Evolutionary conservation across 2,888 invertebrate species (phyloP).

Genomic region (Ochropleura leucogaster): DNA sequence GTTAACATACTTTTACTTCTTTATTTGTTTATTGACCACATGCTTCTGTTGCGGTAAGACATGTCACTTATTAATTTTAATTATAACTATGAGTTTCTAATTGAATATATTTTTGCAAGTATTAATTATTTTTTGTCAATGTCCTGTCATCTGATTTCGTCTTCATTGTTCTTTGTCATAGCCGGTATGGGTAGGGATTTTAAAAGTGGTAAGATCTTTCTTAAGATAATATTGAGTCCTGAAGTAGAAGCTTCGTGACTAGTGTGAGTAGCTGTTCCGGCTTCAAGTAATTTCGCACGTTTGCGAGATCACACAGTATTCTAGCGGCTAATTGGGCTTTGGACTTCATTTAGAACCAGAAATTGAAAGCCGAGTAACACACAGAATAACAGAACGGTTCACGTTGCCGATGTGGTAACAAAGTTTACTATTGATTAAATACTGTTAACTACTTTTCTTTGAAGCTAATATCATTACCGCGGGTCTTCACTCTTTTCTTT

Average conservation of each 20-base stretch:
- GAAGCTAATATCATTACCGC: not conserved
- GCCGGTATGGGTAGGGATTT: not conserved
- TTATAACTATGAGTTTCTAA: not conserved
- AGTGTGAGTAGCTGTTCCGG: no score
- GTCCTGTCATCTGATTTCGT: not conserved
- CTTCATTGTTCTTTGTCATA: not conserved
- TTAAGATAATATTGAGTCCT: not conserved
- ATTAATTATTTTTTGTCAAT: not conserved
- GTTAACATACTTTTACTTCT: constrained; percentile 9
- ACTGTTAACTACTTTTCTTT: no score
- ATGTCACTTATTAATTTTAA: no score
- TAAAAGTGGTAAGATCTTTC: not conserved
- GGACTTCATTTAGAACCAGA: no score
- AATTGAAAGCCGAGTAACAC: no score
- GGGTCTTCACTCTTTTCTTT: not conserved
- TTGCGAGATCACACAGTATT: no score
- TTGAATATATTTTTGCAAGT: not conserved
- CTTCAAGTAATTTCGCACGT: no score
- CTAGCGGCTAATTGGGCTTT: no score
- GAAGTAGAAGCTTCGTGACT: not conserved
- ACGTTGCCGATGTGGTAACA: no score
- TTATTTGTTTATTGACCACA: constrained; percentile 19
- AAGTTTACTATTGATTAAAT: not conserved
- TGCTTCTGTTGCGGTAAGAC: constrained; percentile 45
- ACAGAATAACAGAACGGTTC: no score